Base-by-base conservation (phyloP, 2,888 invertebrate genomes). In the Agrochola lota region DNA sequence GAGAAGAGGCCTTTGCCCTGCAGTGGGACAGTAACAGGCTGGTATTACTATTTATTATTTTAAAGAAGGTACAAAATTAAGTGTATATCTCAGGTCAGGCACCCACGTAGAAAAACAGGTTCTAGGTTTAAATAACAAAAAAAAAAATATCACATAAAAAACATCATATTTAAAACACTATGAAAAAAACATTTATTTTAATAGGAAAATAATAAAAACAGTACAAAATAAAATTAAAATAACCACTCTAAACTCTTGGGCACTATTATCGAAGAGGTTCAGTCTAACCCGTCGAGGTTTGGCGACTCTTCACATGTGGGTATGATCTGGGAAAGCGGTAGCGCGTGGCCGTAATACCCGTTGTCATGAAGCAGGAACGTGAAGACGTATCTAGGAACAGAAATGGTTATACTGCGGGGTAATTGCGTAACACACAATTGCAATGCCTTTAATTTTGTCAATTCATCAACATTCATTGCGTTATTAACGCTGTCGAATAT, bases 281-380 rank as follows among this genome's bases (percentile, higher is more conserved):
- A 89, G 49, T 20, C 80, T 82, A 2, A 95, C 81, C 3, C 89
- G 87, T 59, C 86, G 90, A 0, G 91, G 93, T 23, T 86, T 90
- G 0, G 92, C 92, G 0, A 91, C 91, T 98, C 98, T 64, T 96
- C 90, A 71, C 97, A 97, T 12, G 97, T 97, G 20, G 97, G 97
- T 9, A 97, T 88, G 77, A 98, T 98, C 89, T 97, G 97, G 0
- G 95, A 92, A 0, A 97, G 91, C 0, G 98, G 98, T 0, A 98
- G 94, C 0, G 98, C 92, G 90, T 98, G 98, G 0, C 98, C 98
- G 89, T 97, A 97, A 0, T 93, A 90, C 0, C 98, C 98, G 5
- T 94, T 97, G 90, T 98, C 98, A 2, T 98, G 95, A 0, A 98
- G 93, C 0, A 92, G 85, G 26, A 96, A 91, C 0, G 94, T 92